Conservation (phyloP, 2,797 vertebrate genomes). For the Pogoniulus pusillus region DNA sequence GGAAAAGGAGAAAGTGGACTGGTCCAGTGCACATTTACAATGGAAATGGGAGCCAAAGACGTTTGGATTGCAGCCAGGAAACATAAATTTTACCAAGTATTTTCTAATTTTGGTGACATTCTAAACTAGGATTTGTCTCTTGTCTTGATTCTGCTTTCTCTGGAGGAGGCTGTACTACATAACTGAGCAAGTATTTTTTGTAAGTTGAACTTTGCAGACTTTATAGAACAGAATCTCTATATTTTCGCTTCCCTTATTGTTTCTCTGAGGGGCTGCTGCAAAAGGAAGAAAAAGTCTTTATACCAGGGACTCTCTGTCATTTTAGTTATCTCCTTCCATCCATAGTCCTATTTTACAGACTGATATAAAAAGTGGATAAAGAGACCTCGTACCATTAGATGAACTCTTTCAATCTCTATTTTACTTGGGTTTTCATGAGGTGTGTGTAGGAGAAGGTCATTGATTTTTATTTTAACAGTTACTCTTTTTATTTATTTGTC, state of each 20-base stretch:
- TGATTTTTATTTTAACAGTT: constrained; percentile 10
- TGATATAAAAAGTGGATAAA: constrained; percentile 35
- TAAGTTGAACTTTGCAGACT: constrained; percentile 18
- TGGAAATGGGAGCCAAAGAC: not conserved
- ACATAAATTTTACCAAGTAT: not conserved
- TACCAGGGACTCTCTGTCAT: not conserved
- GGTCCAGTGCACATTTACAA: not conserved
- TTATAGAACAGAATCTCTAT: not conserved
- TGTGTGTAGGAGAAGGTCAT: not conserved
- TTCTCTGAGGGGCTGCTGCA: constrained; percentile 29
- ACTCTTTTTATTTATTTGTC: not conserved
- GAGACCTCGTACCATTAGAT: not conserved
- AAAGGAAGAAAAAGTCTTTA: constrained; percentile 9
- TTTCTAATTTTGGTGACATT: not conserved
- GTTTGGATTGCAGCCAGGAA: not conserved
- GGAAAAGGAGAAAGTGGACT: not conserved
- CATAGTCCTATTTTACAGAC: not conserved
- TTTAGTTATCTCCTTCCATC: constrained; percentile 8
- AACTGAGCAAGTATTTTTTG: not conserved
- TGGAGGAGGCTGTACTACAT: not conserved
- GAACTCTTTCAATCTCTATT: constrained; percentile 1
- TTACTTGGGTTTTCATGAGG: not conserved
- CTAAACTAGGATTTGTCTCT: not conserved
- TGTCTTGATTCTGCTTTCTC: constrained; percentile 3
- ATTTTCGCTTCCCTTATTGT: constrained; percentile 27